These are phyloP conservation scores for Heliconius sara DNA, from an alignment of 2,888 invertebrate genomes.

Conservation along the genomic window DNA sequence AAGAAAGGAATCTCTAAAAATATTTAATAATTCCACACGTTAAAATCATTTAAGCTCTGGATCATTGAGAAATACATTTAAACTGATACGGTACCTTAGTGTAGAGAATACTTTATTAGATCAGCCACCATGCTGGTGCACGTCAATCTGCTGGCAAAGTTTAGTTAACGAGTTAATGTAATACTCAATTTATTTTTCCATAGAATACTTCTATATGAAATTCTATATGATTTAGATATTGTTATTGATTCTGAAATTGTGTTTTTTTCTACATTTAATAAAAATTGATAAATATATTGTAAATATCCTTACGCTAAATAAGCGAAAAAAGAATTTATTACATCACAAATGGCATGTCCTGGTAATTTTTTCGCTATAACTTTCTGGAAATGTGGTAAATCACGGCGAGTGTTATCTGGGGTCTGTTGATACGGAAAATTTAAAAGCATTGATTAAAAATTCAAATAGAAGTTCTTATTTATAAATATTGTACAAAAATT, in stretches of 20 bases:
- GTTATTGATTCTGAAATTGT: not conserved
- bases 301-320: not conserved
- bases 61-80: constrained; percentile 6
- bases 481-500: no score
- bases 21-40: not conserved
- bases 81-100: not conserved
- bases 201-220: not conserved
- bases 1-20: not conserved
- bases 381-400: constrained; percentile 70
- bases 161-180: constrained; percentile 3
- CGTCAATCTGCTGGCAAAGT: constrained; percentile 9
- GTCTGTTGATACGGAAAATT: constrained; percentile 64
- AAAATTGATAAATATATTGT: not conserved
- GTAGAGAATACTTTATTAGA: constrained; percentile 14
- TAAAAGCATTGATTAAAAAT: not conserved
- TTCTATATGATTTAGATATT: not conserved
- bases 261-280: no score
- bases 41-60: not conserved
- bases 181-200: not conserved
- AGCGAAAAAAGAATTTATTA: not conserved
- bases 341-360: not conserved
- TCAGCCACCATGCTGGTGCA: not conserved
- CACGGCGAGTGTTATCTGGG: constrained; percentile 60
- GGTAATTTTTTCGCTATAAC: constrained; percentile 73
- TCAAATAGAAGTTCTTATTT: not conserved